These are phyloP conservation scores for Pogonomyrmex californicus DNA, from an alignment of 1,140 invertebrate species.

Conservation along the genomic window DNA sequence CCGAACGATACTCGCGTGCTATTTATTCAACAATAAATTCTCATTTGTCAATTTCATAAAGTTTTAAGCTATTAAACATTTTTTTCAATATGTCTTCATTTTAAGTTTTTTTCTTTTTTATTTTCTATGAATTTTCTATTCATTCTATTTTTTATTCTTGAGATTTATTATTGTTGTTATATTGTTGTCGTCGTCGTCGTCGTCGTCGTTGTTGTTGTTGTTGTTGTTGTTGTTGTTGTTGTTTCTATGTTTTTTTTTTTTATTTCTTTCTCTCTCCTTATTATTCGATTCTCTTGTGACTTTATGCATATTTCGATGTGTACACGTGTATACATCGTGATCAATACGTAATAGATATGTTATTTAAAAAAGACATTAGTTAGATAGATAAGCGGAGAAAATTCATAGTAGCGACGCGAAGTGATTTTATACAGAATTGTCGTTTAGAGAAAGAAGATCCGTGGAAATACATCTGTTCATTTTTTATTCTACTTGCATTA, in stretches of 20 bases:
- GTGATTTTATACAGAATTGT: slow-evolving; percentile 19
- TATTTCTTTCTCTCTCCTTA: neutral
- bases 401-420: slow-evolving; percentile 15
- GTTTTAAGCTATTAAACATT: neutral
- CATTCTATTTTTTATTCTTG: neutral
- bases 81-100: neutral
- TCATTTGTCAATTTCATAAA: neutral
- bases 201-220: neutral
- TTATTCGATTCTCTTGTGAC: neutral
- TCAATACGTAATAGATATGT: slow-evolving; percentile 54
- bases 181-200: neutral
- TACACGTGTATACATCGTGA: slow-evolving; percentile 46
- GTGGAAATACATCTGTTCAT: neutral
- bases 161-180: neutral
- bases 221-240: neutral
- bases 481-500: slow-evolving; percentile 6
- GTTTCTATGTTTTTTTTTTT: neutral
- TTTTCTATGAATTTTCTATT: neutral
- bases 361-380: slow-evolving; percentile 43
- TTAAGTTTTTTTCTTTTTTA: neutral
- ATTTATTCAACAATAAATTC: neutral
- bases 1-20: neutral
- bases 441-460: neutral
- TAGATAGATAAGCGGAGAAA: slow-evolving; percentile 50
- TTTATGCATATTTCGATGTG: slow-evolving; percentile 10